A percentile compares a stretch with the other conserved stretches of the same genome.
phyloP scores from a whole-genome alignment of 2,113 vertebrate genomes.

The Ibidorhyncha struthersii region DNA sequence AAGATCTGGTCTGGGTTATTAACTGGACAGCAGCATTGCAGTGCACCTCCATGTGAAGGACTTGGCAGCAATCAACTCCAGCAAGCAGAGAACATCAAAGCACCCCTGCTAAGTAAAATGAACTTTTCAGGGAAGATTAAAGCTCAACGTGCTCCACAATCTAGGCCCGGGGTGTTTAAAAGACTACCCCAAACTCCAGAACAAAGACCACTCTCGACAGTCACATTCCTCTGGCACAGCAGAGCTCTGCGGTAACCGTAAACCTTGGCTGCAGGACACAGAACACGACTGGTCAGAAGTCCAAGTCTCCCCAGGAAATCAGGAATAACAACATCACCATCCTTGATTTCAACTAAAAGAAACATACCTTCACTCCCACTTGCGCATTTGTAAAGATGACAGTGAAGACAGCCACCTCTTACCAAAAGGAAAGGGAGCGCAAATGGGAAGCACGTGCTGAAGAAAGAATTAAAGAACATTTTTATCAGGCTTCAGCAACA shows the following conservation, averaged over 20 bases:
- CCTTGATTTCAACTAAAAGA: not conserved
- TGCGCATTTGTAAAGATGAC: not conserved
- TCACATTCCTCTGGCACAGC: not conserved
- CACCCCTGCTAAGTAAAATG: not conserved
- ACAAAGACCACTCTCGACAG: not conserved
- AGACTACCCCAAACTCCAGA: not conserved
- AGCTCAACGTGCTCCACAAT: not conserved
- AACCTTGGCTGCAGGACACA: not conserved
- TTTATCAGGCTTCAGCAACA: not conserved
- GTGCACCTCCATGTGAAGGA: not conserved
- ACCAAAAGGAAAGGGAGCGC: not conserved
- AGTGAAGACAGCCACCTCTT: not conserved
- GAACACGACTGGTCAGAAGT: rapidly evolving
- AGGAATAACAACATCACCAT: not conserved
- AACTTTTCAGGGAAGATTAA: not conserved
- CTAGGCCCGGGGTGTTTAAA: not conserved
- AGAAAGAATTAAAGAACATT: not conserved
- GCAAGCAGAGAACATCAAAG: slow-evolving; percentile 11
- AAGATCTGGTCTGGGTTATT: not conserved
- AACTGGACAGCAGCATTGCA: not conserved
- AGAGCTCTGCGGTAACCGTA: not conserved
- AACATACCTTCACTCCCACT: not conserved
- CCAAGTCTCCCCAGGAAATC: not conserved
- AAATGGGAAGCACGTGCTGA: rapidly evolving
- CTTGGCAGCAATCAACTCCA: not conserved